Evolutionary conservation across 2,113 vertebrate species (phyloP), one percentile per base, ranked within the genome.

Genomic region (Shinisaurus crocodilurus): DNA sequence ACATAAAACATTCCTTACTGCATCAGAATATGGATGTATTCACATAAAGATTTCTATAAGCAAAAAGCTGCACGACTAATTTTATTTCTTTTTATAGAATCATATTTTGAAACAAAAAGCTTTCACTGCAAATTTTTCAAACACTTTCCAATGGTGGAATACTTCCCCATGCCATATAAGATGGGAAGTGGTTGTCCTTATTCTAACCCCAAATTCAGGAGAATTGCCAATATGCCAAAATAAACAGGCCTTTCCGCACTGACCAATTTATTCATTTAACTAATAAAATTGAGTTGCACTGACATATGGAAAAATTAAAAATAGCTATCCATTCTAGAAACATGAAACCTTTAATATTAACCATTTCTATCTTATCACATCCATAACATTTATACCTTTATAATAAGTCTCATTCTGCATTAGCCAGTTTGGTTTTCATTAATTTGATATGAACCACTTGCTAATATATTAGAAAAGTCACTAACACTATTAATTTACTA

Each of bases 401-500:
- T 96, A 96, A 94, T 96, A 93, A 96, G 93, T 93, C 94, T 95
- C 92, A 97, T 97, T 97, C 96, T 96, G 94, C 95, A 97, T 96
- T 97, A 96, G 92, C 96, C 94, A 95, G 94, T 96, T 97, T 97
- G 94, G 93, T 97, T 97, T 97, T 95, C 94, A 96, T 97, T 97
- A 98, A 97, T 97, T 97, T 97, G 97, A 96, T 97, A 96, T 88
- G 91, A 97, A 97, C 95, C 93, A 95, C 95, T 94, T 94, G 94
- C 96, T 97, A 96, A 96, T 96, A 95, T 96, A 97, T 97, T 97
- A 96, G 95, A 94, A 95, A 97, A 97, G 97, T 96, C 96, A 96
- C 94, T 97, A 96, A 96, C 93, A 96, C 97, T 97, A 97, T 97
- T 97, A 97, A 98, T 97, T 97, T 97, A 96, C 96, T 96, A 98